Conservation (phyloP, 1,140 invertebrate genomes). For the Tigriopus japonicus region DNA sequence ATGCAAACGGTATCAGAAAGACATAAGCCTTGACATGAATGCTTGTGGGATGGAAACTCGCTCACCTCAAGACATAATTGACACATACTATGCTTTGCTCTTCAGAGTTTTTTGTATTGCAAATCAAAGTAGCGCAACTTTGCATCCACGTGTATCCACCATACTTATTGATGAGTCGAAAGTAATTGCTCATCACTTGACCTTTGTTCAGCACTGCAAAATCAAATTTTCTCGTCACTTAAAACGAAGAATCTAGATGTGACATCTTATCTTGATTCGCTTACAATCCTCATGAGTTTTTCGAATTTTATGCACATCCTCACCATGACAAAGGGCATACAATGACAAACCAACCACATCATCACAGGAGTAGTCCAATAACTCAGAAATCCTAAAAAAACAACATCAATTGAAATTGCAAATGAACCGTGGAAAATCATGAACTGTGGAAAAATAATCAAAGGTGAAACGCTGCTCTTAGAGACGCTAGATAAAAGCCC, state of each 20-base stretch:
- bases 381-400: slow-evolving; percentile 57
- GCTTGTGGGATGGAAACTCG: slow-evolving; percentile 17
- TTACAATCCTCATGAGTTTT: slow-evolving; percentile 48
- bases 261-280: neutral
- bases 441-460: neutral
- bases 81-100: slow-evolving; percentile 91
- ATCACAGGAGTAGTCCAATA: slow-evolving; percentile 78
- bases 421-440: too few relatives aligned
- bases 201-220: slow-evolving; percentile 83
- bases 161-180: slow-evolving; percentile 80
- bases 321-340: slow-evolving; percentile 81
- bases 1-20: neutral
- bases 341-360: slow-evolving; percentile 82
- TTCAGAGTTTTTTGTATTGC: slow-evolving; percentile 80
- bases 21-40: neutral
- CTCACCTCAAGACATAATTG: slow-evolving; percentile 84
- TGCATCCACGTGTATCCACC: slow-evolving; percentile 91
- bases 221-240: neutral
- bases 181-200: slow-evolving; percentile 87
- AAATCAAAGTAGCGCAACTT: slow-evolving; percentile 87
- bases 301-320: slow-evolving; percentile 75
- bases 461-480: too few relatives aligned
- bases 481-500: too few relatives aligned
- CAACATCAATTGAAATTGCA: slow-evolving; percentile 11
- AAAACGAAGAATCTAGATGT: neutral